phyloP scores from a whole-genome alignment of 2,797 vertebrate species.

The Tapera naevia region DNA sequence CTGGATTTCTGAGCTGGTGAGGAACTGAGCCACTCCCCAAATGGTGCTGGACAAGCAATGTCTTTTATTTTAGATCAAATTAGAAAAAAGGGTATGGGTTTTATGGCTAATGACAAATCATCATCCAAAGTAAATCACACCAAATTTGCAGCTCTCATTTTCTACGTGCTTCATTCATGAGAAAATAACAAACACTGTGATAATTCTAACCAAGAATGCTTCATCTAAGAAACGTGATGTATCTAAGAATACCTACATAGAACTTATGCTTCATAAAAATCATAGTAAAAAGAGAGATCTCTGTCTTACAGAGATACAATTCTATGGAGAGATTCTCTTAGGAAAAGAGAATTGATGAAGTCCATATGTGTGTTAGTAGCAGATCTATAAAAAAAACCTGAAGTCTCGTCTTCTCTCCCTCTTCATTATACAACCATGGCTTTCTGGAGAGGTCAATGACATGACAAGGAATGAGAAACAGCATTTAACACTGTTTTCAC shows the following conservation, averaged over 20 bases:
- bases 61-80: background rate
- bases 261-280: background rate
- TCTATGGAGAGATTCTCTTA: background rate
- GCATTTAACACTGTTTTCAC: background rate
- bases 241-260: background rate
- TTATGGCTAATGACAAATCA: background rate
- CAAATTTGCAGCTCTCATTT: background rate
- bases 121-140: background rate
- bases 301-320: background rate
- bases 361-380: background rate
- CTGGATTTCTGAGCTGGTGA: slow-evolving; percentile 41
- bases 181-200: background rate
- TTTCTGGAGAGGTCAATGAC: background rate
- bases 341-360: background rate
- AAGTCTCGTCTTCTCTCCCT: background rate
- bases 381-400: background rate
- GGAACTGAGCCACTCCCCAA: background rate
- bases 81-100: background rate
- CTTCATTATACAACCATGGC: background rate
- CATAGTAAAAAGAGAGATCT: background rate
- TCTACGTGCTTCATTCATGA: background rate
- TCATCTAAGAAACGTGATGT: background rate
- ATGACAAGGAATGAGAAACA: background rate
- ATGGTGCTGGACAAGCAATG: background rate
- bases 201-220: background rate